Base-by-base conservation (phyloP, 2,888 invertebrate genomes). In the Dryobotodes eremita region DNA sequence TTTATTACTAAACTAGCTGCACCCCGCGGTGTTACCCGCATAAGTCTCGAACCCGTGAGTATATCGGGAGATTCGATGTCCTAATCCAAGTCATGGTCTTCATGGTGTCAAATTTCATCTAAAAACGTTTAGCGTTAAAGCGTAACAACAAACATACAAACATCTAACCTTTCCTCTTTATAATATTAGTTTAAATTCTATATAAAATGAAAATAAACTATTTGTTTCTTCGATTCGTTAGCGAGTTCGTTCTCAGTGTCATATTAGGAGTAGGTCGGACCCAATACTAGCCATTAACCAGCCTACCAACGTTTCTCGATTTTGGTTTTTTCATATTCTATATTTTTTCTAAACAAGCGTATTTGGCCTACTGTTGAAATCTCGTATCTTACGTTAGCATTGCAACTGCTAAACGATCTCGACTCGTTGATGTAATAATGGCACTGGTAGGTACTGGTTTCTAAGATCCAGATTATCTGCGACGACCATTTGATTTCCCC, bases 401-500 rank as follows among this genome's bases (percentile, higher is more conserved):
- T 65, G 78, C 84, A 83, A 70, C 46, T 17, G 48, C 48, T 77
- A 10, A 26, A 13, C 36, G 86, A 71, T 83, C 86, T 86, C 74
- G 57, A 48, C 71, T 61, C 23, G 50, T 57, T 78, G 84, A 72
- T 86, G 79, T 84, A 71, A 86, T 74, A 77, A 71, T 74, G 61
- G 46, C 31, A n/a, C 50, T 55, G 13, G 53, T 50, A 71, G 61
- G 46, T 26, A n/a, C 50, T 55, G 13, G 53, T 50, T 86, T 72
- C 31, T 59, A 26, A 71, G 61, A 78, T 70, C 61, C 71, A 86
- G 83, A 59, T 86, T 75, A 61, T 66, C 17, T 69, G 59, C 20
- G 75, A 68, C 42, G 26, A 36, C 36, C 61, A 36, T 75, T 75
- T 71, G 62, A 75, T 71, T 81, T 71, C 57, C 61, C 42, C 55